Evolutionary conservation across 2,797 vertebrate genomes (phyloP).

Genomic region (Nannoperca obscura): DNA sequence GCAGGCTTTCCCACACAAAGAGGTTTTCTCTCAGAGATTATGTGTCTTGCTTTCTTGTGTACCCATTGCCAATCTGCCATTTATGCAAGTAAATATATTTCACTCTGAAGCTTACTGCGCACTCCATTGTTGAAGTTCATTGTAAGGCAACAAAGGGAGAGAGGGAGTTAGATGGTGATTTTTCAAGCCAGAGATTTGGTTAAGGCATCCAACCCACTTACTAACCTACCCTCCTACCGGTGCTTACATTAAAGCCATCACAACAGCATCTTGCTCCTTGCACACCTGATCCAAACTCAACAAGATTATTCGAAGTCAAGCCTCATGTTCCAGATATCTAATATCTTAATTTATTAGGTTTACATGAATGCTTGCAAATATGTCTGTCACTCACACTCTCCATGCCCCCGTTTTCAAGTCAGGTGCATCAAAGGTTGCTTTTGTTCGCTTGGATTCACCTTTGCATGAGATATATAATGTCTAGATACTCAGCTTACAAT

Average conservation of each 20-base stretch:
- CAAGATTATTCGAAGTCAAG: background rate
- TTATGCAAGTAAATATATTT: constrained; percentile 62
- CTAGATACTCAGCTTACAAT: constrained; percentile 9
- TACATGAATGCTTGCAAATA: background rate
- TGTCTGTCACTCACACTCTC: background rate
- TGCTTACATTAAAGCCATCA: constrained; percentile 9
- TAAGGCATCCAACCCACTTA: constrained; percentile 23
- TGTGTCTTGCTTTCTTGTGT: constrained; percentile 54
- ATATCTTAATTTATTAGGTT: constrained; percentile 9
- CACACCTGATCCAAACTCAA: background rate
- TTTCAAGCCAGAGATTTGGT: constrained; percentile 44
- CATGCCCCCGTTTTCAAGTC: background rate
- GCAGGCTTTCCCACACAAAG: constrained; percentile 43
- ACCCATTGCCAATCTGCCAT: constrained; percentile 58
- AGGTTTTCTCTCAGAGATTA: constrained; percentile 67
- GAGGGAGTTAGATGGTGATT: constrained; percentile 17
- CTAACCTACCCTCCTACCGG: constrained; percentile 12
- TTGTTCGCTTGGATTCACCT: background rate
- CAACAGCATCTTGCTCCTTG: background rate
- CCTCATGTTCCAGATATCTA: background rate
- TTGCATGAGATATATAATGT: background rate
- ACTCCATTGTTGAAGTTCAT: constrained; percentile 50
- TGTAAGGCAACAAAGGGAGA: constrained; percentile 51
- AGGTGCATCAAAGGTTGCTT: background rate
- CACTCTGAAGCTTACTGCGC: constrained; percentile 40